These are phyloP conservation scores for Atta colombica DNA, from an alignment of 1,140 invertebrate genomes.

Conservation along the genomic window DNA sequence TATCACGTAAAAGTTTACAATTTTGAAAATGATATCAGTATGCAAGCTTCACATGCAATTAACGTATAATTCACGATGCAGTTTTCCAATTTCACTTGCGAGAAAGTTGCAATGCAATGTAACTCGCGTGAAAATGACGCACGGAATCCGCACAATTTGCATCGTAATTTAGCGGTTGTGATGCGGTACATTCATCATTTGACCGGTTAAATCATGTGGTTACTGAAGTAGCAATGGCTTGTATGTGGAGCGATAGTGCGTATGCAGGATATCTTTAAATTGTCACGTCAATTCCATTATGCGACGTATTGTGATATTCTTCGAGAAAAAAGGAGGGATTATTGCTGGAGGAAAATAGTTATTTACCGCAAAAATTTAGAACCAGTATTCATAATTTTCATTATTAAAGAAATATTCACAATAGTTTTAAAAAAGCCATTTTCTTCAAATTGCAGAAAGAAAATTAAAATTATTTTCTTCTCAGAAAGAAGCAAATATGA, in stretches of 20 bases:
- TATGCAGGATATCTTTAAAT: background rate
- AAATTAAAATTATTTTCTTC: too few relatives aligned
- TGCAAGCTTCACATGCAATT: constrained; percentile 50
- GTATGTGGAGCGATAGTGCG: background rate
- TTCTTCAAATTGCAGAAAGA: too few relatives aligned
- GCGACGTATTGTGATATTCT: background rate
- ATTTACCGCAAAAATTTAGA: too few relatives aligned
- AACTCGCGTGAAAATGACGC: constrained; percentile 42
- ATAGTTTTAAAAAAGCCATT: too few relatives aligned
- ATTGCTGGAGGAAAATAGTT: too few relatives aligned
- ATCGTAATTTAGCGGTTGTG: constrained; percentile 32
- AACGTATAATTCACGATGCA: constrained; percentile 60
- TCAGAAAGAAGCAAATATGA: too few relatives aligned
- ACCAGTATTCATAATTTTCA: too few relatives aligned
- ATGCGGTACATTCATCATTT: constrained; percentile 35
- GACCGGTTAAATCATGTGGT: constrained; percentile 35
- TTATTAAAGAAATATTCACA: too few relatives aligned
- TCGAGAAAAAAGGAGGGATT: background rate
- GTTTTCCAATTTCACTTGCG: constrained; percentile 55
- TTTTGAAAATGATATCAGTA: constrained; percentile 38
- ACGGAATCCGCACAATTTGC: constrained; percentile 43
- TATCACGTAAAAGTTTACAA: constrained; percentile 41
- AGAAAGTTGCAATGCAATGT: constrained; percentile 33
- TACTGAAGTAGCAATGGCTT: background rate
- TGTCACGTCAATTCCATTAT: background rate